Conservation (phyloP, 2,113 vertebrate species). For the Glaucomys volans region DNA sequence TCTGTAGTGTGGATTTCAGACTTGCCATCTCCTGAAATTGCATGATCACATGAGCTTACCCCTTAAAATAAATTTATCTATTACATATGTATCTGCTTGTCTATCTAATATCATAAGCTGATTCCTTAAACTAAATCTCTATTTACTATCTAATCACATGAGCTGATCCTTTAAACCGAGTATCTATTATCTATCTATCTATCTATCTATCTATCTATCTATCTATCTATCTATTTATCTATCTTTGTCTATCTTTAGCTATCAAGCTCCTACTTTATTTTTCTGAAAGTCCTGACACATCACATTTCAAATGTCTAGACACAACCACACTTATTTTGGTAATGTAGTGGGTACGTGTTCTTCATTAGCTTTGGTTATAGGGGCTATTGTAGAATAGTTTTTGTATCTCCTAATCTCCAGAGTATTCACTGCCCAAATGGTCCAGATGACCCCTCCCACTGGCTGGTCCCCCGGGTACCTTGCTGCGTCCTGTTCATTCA, state of each 20-base stretch:
- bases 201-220: not conserved
- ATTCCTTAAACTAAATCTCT: not conserved
- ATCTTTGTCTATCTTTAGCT: not conserved
- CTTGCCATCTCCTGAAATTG: not conserved
- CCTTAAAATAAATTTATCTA: not conserved
- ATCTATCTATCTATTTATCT: not conserved
- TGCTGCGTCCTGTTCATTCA: not conserved
- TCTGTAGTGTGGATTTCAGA: not conserved
- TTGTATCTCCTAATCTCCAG: not conserved
- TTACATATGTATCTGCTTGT: too few species aligned
- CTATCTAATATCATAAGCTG: not conserved
- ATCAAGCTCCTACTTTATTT: not conserved
- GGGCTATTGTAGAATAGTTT: not conserved
- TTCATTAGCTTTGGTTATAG: not conserved
- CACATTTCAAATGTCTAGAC: not conserved
- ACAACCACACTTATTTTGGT: not conserved
- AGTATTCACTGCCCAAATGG: not conserved
- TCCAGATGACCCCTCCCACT: not conserved
- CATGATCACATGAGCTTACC: not conserved
- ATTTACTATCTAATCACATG: not conserved
- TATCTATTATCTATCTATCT: not conserved
- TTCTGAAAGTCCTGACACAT: not conserved
- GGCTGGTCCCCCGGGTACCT: not conserved
- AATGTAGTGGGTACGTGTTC: not conserved
- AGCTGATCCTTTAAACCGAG: not conserved